phyloP scores from a whole-genome alignment of 2,797 vertebrate species.

The Melanotaenia boesemani region DNA sequence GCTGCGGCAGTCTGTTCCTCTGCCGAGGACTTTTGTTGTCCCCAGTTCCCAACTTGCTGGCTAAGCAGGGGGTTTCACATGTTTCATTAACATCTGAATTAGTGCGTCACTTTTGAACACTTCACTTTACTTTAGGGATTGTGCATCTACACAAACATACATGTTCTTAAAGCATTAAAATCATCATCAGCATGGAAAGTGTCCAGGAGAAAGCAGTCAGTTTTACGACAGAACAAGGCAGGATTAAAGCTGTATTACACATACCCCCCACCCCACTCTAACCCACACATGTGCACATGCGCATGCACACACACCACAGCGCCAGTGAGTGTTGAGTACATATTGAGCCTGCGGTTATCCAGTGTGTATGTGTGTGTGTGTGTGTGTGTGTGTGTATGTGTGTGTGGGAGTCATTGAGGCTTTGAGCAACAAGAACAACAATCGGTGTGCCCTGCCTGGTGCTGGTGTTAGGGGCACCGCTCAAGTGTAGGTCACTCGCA shows the following conservation, averaged over 20 bases:
- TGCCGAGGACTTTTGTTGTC: conserved; percentile 86
- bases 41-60: conserved; percentile 83
- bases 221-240: conserved; percentile 33
- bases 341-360: conserved; percentile 53
- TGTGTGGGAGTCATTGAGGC: conserved; percentile 47
- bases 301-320: conserved; percentile 3
- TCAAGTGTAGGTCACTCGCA: conserved; percentile 72
- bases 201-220: conserved; percentile 17
- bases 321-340: conserved; percentile 38
- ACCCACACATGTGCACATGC: not conserved
- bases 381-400: conserved; percentile 13
- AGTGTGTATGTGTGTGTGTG: conserved; percentile 22
- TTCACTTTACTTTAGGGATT: conserved; percentile 42
- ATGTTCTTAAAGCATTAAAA: conserved; percentile 12
- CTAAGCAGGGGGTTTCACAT: conserved; percentile 87
- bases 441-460: conserved; percentile 49
- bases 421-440: conserved; percentile 57
- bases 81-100: conserved; percentile 89
- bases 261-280: conserved; percentile 1
- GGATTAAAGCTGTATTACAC: conserved; percentile 37
- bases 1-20: conserved; percentile 83
- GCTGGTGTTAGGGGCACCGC: conserved; percentile 61
- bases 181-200: conserved; percentile 12
- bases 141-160: not conserved
- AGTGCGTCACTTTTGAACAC: conserved; percentile 72